Evolutionary conservation across 2,113 vertebrate species (phyloP), one percentile per base, ranked within the genome.

Genomic region (Apteryx mantelli): DNA sequence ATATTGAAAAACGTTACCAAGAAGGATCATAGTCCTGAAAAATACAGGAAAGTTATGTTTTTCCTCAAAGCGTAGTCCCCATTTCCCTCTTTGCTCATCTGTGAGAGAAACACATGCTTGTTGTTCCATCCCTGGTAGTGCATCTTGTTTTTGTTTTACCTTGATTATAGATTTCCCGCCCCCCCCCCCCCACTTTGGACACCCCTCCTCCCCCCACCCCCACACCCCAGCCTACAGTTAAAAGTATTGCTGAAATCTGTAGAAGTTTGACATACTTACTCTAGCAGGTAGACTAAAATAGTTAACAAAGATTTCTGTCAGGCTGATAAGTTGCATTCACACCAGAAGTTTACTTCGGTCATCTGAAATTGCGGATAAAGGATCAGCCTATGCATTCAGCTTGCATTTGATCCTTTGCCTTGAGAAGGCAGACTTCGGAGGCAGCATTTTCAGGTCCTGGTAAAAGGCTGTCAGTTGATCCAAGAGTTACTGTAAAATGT

Each of bases 21-120:
- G 11, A 44, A 22, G 25, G 30, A 82, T 38, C 36, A 38, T 24
- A 30, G 4, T 76, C n/a, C 53, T 91, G 69, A 76, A 9, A 74
- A 82, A 58, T 63, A 50, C 16, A 55, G 24, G 8, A 75, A 80
- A 52, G 28, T 30, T 28, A 11, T 2, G 7, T 84, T 65, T 58
- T 63, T 20, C n/a, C 10, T 8, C 6, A 5, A 55, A 2, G 26
- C 63, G 0, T 52, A 36, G 12, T 90, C 86, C 18, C 30, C 2
- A 3, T 80, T 93, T 85, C 25, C 3, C 21, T 70, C 8, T 63
- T 28, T 48, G 6, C 66, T 5, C 11, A 34, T 86, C 30, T 91
- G 8, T 71, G 19, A 19, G 48, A 64, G 32, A 68, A 94, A 63
- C 19, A 19, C 8, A 34, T 36, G 34, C n/a, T 90, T 14, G 44